Base-by-base conservation (phyloP, 1,140 invertebrate species). In the Drosophila kurseongensis region DNA sequence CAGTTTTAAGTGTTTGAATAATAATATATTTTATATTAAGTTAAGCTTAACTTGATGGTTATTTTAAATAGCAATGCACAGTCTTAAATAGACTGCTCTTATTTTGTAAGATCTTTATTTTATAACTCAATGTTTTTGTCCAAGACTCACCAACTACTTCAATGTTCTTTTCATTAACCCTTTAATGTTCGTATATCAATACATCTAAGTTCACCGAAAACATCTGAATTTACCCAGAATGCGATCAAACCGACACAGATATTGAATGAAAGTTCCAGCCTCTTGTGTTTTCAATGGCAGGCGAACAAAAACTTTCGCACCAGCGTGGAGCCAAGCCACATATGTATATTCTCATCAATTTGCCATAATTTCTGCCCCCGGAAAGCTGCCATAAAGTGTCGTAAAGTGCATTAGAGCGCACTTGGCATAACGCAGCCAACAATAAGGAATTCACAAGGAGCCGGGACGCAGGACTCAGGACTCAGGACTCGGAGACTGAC, bases 381-480 rank as follows among this genome's bases (percentile, higher is more conserved):
- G 58, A 63, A 79, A 86, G 60, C 69, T 59, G 84, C 66, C 80
- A 88, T 89, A 88, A 89, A 88, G 84, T 89, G 84, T 88, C 84
- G 77, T 88, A 89, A 89, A 88, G 84, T 88, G 84, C 84, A 88
- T 88, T 88, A 89, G 80, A 89, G 84, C 84, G 69, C 84, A 88
- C 85, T 88, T 90, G 84, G 79, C 83, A 74, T 65, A 86, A 68
- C 69, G 68, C 51, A 54, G 55, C 47, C 47, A 66, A 62, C 58
- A 75, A 61, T 35, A 83, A 63, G 56, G 67, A 74, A 59, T 63
- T 50, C 58, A 40, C 13, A 40, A 74, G 67, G 45, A 71, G 36
- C 13, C 29, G 5, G 47, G 29, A 44, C 41, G 12, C 47, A 18
- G 51, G 41, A 44, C 41, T 38, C 47, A 18, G 51, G 41, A 50